phyloP scores from a whole-genome alignment of 2,888 invertebrate species.

The Acleris literana region DNA sequence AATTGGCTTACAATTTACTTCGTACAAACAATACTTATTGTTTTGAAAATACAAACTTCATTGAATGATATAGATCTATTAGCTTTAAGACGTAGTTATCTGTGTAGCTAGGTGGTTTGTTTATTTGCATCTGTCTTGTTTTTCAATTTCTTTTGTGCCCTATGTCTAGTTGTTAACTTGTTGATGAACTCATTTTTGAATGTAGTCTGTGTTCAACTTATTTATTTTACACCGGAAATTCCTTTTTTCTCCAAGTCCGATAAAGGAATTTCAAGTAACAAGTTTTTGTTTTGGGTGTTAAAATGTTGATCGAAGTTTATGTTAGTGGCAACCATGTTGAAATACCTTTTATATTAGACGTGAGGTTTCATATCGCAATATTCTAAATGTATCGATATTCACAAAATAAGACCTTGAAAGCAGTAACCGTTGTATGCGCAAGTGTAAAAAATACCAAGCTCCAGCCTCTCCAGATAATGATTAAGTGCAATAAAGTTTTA shows the following conservation, averaged over 20 bases:
- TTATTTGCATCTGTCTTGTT: slow-evolving; percentile 17
- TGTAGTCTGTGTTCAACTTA: neutral
- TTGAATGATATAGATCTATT: neutral
- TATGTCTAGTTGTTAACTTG: slow-evolving; percentile 2
- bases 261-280: neutral
- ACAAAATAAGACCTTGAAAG: too few species aligned
- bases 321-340: too few species aligned
- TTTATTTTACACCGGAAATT: slow-evolving; percentile 3
- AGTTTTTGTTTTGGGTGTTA: neutral
- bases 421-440: too few species aligned
- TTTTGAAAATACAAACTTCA: neutral
- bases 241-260: slow-evolving; percentile 5
- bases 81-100: neutral
- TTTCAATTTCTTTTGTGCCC: slow-evolving; percentile 4
- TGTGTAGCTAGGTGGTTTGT: slow-evolving; percentile 16
- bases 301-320: neutral
- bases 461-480: too few species aligned
- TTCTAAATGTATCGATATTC: too few species aligned
- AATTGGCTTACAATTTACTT: slow-evolving; percentile 9
- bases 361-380: too few species aligned
- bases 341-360: too few species aligned
- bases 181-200: neutral
- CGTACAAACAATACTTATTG: neutral
- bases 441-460: too few species aligned
- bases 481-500: too few species aligned